Evolutionary conservation across 2,888 invertebrate species (phyloP).

Genomic region (Agrotis clavis): DNA sequence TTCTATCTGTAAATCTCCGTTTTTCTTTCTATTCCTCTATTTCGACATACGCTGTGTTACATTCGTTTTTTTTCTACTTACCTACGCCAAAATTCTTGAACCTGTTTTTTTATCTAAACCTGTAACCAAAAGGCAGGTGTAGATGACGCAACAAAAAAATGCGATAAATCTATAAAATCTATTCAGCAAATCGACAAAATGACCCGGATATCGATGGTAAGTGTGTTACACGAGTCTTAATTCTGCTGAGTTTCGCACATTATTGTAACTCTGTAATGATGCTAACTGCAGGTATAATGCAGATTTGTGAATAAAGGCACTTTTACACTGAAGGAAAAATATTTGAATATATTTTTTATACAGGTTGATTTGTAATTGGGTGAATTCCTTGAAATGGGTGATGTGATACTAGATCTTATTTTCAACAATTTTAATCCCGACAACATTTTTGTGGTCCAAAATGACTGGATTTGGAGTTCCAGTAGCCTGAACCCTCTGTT

Average conservation of each 20-base stretch:
- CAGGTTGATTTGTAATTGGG: too few relatives aligned
- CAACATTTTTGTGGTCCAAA: too few relatives aligned
- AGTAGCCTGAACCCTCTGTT: too few relatives aligned
- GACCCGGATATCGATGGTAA: constrained; percentile 60
- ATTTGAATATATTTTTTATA: neutral
- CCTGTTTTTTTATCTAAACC: neutral
- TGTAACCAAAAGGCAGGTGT: constrained; percentile 27
- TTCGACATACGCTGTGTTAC: too few relatives aligned
- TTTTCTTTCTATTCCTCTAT: too few relatives aligned
- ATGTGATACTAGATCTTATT: too few relatives aligned
- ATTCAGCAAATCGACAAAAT: constrained; percentile 53
- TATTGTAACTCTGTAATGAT: constrained; percentile 20
- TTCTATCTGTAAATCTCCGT: too few relatives aligned
- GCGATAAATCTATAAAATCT: constrained; percentile 41
- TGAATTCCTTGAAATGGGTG: too few relatives aligned
- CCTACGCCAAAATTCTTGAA: neutral
- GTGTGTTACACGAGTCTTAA: constrained; percentile 62
- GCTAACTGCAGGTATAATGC: constrained; percentile 16
- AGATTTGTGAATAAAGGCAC: constrained; percentile 23
- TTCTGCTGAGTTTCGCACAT: constrained; percentile 40
- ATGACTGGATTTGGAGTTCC: too few relatives aligned
- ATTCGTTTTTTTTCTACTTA: too few relatives aligned
- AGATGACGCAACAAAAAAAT: constrained; percentile 34
- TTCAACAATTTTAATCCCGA: too few relatives aligned
- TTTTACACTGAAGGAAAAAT: neutral